Base-by-base conservation (phyloP, 2,113 vertebrate species). In the Rhea pennata region DNA sequence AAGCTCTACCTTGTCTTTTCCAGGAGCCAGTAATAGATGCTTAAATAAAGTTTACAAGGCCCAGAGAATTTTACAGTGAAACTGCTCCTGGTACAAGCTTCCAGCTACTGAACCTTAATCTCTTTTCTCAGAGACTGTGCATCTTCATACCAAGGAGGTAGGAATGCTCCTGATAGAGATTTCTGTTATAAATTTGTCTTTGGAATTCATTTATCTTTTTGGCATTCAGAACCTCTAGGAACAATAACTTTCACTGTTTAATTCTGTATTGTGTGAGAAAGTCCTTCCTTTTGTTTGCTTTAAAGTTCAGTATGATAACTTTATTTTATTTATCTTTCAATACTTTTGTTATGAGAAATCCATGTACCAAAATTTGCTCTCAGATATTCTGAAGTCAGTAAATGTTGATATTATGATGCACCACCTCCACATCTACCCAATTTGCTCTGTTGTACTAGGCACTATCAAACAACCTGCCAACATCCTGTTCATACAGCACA, bases 301-400 rank as follows among this genome's bases (percentile, higher is more conserved):
- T 78, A 75, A 91, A 87, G 3, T 56, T n/a, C 46, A 87, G 20
- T 40, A 84, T 81, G 20, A 64, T 92, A 75, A n/a, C 46, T 76
- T 84, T 79, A 65, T 82, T 85, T 86, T 78, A 72, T 73, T 77
- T 77, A 59, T n/a, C 42, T 71, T 85, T 78, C 29, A 27, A 5
- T 75, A 65, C 62, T 54, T 92, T 78, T 78, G 77, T 87, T 94
- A 54, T 27, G 42, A 84, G 10, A 92, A 92, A 84, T 78, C n/a
- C 46, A 7, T 19, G 66, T 78, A 61, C n/a, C 66, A 81, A 89
- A 78, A 21, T 15, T 56, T 74, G 19, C 27, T 84, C 46, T 72
- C 82, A 71, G 10, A 78, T 88, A 88, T 69, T 69, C 78, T 67
- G 53, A 88, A 42, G 36, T 86, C 70, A 59, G 33, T 14, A 50